These are phyloP conservation scores for Cordilura impudica DNA, from an alignment of 2,888 invertebrate species.

Conservation along the genomic window DNA sequence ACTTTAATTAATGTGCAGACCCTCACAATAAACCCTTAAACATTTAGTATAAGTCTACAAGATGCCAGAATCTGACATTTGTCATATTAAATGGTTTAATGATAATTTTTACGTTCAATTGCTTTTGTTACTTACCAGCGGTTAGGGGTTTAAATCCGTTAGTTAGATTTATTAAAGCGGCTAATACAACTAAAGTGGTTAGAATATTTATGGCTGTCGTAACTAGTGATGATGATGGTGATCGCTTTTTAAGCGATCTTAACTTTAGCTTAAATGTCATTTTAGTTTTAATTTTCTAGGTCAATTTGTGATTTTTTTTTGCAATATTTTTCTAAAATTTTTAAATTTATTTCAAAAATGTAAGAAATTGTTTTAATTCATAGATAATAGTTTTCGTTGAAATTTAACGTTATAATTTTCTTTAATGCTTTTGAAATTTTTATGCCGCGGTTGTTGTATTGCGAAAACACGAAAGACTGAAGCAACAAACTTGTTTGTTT, in stretches of 20 bases:
- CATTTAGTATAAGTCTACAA: background rate
- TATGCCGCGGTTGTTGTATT: background rate
- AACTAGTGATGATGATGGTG: conserved; percentile 44
- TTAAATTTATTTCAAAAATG: no score
- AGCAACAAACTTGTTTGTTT: conserved; percentile 66
- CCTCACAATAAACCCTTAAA: no score
- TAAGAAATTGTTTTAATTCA: background rate
- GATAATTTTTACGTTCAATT: background rate
- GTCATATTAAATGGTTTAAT: background rate
- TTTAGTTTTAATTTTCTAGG: background rate
- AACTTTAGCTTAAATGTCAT: conserved; percentile 24
- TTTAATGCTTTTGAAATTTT: background rate
- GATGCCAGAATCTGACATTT: background rate
- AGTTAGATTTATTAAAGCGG: conserved; percentile 71
- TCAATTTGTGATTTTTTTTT: background rate
- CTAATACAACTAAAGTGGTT: conserved; percentile 71
- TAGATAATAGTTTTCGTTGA: background rate
- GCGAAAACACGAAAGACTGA: conserved; percentile 61
- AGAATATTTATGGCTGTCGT: conserved; percentile 64
- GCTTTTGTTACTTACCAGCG: conserved; percentile 68
- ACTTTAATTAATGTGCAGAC: no score
- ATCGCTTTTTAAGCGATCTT: conserved; percentile 11
- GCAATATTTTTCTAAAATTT: background rate
- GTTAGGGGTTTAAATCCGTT: conserved; percentile 73
- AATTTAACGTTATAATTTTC: conserved; percentile 13